Conservation (phyloP, 2,797 vertebrate species). For the Apodemus agrarius region DNA sequence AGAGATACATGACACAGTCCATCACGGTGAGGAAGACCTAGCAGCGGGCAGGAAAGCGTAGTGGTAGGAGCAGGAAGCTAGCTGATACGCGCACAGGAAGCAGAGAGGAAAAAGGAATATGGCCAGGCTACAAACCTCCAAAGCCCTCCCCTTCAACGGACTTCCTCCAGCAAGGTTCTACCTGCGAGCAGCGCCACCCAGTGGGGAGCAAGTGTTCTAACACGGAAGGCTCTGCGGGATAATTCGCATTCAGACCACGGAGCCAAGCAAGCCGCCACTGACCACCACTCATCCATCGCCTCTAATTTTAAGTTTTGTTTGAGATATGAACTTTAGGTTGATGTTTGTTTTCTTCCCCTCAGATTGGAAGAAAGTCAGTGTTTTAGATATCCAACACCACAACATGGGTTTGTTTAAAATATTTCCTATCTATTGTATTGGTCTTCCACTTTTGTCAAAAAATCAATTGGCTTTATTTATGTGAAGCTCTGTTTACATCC, state of each 20-base stretch:
- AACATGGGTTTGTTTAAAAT: conserved; percentile 8
- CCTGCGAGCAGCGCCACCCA: neutral
- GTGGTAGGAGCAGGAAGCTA: neutral
- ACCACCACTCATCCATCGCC: too few species aligned
- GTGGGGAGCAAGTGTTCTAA: neutral
- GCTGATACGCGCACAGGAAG: neutral
- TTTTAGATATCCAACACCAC: neutral
- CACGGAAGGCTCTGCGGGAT: neutral
- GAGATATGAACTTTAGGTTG: neutral
- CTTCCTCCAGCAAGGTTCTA: neutral
- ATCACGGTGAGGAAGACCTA: neutral
- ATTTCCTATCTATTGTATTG: neutral
- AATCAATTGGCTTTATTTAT: neutral
- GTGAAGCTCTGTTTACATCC: neutral
- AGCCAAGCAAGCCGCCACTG: neutral
- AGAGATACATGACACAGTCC: neutral
- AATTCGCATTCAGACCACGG: too few species aligned
- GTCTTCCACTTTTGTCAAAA: neutral
- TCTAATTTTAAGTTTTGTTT: conserved; percentile 33
- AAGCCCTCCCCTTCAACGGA: neutral
- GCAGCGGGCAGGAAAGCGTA: neutral
- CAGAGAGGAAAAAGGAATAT: neutral
- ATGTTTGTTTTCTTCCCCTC: neutral
- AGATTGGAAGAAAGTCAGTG: neutral
- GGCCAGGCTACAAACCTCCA: too few species aligned